Conservation (phyloP, 2,797 vertebrate genomes). For the Fundulus diaphanus region DNA sequence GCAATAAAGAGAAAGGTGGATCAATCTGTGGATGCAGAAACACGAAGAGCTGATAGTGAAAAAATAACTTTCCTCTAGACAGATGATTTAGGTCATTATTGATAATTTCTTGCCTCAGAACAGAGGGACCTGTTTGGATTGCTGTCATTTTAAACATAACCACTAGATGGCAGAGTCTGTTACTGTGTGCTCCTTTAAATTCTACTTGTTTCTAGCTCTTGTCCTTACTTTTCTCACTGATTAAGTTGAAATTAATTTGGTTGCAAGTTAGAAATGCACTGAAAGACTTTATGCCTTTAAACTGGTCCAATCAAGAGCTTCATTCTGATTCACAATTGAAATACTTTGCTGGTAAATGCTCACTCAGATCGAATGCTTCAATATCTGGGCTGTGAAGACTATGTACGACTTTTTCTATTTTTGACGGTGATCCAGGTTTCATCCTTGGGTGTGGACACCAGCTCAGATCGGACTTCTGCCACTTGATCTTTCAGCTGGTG, state of each 20-base stretch:
- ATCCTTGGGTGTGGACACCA: slow-evolving; percentile 93
- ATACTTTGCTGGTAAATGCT: slow-evolving; percentile 24
- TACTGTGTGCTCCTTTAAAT: not conserved
- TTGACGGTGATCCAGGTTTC: slow-evolving; percentile 94
- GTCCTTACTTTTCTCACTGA: not conserved
- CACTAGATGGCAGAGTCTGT: not conserved
- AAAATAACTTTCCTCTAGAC: not conserved
- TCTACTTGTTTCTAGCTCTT: not conserved
- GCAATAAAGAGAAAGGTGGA: too few species aligned
- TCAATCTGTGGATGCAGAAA: not conserved
- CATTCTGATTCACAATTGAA: not conserved
- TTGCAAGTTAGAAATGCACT: not conserved
- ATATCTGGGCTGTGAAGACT: not conserved
- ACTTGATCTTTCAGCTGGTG: slow-evolving; percentile 85
- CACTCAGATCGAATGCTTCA: not conserved
- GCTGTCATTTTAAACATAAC: not conserved
- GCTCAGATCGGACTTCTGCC: slow-evolving; percentile 89
- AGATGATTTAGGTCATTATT: not conserved
- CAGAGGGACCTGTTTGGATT: not conserved
- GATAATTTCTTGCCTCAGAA: not conserved
- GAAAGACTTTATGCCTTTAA: not conserved
- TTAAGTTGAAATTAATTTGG: not conserved
- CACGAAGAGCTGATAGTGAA: not conserved
- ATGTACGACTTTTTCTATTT: slow-evolving; percentile 80
- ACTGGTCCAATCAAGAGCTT: not conserved